Evolutionary conservation across 2,797 vertebrate species (phyloP), one percentile per base, ranked within the genome.

Genomic region (Tadarida brasiliensis): DNA sequence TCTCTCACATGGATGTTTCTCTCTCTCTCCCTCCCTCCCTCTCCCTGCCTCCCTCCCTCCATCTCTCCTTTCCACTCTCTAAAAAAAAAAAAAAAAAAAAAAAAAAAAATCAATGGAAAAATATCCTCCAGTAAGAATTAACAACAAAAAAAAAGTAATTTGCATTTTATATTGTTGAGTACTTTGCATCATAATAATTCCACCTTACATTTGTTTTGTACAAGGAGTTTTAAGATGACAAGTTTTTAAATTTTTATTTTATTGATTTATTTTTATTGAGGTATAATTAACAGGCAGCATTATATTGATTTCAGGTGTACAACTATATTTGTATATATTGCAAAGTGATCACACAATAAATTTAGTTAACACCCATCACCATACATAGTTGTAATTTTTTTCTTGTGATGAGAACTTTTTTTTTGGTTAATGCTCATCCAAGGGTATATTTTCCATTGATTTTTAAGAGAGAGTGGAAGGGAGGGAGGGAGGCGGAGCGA

Each of bases 71-170:
- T 44, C 39, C 39, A 44, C 39, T 44, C 39, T 44, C 39, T 44
- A 7, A 5, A 44, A 44, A 44, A 44, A 44, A 44, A 44, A 44
- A 44, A 44, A 44, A 44, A n/a, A n/a, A 7, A 5, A 44, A 44
- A 7, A 5, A 44, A 44, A 44, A 44, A 44, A 44, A 44, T 44
- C 7, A 44, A 44, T 44, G 39, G 39, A 44, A 44, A 44, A 44
- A 44, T 44, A 44, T 44, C 39, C 39, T 44, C 39, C 39, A 44
- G 39, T 44, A 44, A n/a, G n/a, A n/a, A n/a, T n/a, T n/a, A n/a
- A n/a, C n/a, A n/a, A 44, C 39, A 44, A 44, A 85, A 95, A 90
- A 68, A 35, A 14, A 70, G 73, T 83, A 35, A 44, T 76, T 95
- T 93, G 28, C 30, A 7, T 91, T 91, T 90, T 44, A 12, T 74